Evolutionary conservation across 2,113 vertebrate genomes (phyloP).

Genomic region (Eulemur rufifrons): DNA sequence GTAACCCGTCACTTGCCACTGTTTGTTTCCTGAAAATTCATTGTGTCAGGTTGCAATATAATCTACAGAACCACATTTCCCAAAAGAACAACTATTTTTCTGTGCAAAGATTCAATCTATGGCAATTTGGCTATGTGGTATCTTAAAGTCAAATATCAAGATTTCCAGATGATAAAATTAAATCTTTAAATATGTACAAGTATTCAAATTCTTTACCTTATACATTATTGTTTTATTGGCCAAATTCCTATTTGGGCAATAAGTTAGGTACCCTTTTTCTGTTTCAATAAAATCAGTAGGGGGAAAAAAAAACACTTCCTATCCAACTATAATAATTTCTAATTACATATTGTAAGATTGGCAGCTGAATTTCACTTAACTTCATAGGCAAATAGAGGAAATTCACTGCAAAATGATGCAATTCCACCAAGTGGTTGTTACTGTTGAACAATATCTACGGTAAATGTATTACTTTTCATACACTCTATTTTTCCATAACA

Average conservation of each 20-base stretch:
- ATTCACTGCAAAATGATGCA: background rate
- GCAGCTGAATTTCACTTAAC: background rate
- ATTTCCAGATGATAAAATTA: conserved; percentile 52
- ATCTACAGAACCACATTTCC: background rate
- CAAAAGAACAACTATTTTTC: background rate
- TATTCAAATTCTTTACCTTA: background rate
- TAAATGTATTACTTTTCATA: background rate
- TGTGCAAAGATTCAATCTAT: background rate
- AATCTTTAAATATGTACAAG: background rate
- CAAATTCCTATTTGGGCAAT: background rate
- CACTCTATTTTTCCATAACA: background rate
- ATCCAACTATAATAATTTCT: background rate
- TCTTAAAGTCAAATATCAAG: background rate
- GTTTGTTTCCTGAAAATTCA: background rate
- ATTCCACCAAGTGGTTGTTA: background rate
- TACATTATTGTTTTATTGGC: background rate
- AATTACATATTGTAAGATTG: background rate
- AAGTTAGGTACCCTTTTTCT: background rate
- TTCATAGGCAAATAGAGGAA: background rate
- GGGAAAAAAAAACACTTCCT: background rate
- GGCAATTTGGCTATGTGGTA: background rate
- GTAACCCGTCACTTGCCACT: background rate
- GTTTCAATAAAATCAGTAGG: conserved; percentile 6
- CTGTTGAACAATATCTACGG: background rate
- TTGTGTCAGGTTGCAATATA: background rate